Evolutionary conservation across 2,113 vertebrate species (phyloP), one percentile per base, ranked within the genome.

Genomic region (Paralichthys olivaceus): DNA sequence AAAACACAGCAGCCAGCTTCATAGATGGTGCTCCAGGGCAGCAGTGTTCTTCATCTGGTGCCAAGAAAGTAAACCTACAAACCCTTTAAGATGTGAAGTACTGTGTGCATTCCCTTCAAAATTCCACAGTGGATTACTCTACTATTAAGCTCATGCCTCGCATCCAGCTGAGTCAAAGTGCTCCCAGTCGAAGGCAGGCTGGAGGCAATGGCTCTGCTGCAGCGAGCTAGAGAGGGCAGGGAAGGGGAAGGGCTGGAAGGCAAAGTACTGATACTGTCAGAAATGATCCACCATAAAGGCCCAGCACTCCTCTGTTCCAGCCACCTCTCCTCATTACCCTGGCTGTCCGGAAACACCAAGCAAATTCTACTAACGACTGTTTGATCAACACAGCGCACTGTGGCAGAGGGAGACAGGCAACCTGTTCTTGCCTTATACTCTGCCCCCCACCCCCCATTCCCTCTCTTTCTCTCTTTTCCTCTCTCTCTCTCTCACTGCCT

Each of bases 281-380:
- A 87, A 87, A 73, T 60, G 73, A 86, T 90, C 86, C 72, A 53
- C 11, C 75, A 72, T 90, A 83, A 88, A 13, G 19, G 60, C 69
- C 70, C 45, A 61, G 69, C 80, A 75, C 9, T 82, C 66, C 73
- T 69, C 51, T 73, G 75, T 75, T 84, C 63, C 61, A 78, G 81
- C 81, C 79, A 87, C 83, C 67, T 75, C 80, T 74, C 73, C 75
- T 87, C 83, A 87, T 91, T 91, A 84, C 66, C 64, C 69, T 71
- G n/a, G 34, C 37, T 55, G 55, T 82, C 63, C 63, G 68, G 84
- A 87, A 89, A 85, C 88, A 77, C 74, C 45, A 58, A 79, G 62
- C 73, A 74, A 87, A 89, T 84, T 85, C 80, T 58, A 61, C 89
- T 87, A 85, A 90, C 69, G 63, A 85, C 79, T 83, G 84, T 92